phyloP scores from a whole-genome alignment of 2,888 invertebrate genomes.

The Harpalus rubripes region DNA sequence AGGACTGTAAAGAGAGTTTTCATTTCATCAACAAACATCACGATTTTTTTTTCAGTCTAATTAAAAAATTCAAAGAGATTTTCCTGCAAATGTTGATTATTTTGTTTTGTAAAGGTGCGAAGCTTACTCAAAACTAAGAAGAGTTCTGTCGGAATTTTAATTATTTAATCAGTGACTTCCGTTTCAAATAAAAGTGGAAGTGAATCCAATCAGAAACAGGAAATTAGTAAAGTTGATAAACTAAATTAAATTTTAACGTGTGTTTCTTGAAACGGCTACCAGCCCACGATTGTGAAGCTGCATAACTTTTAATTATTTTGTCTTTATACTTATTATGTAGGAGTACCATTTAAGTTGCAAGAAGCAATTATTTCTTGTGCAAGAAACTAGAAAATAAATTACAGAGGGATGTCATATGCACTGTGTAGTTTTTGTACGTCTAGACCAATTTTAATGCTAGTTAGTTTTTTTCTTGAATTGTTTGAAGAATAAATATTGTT shows the following conservation, averaged over 20 bases:
- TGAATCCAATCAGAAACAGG: conserved; percentile 39
- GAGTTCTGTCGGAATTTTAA: conserved; percentile 5
- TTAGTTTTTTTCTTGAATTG: neutral
- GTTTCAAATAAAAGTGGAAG: conserved; percentile 35
- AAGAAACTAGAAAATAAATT: neutral
- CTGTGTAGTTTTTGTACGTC: neutral
- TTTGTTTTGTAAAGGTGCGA: conserved; percentile 1
- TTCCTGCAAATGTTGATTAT: neutral
- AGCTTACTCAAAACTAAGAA: neutral
- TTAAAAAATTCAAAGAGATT: neutral
- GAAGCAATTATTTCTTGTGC: neutral
- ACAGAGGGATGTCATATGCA: neutral
- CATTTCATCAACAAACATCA: neutral
- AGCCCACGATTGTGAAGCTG: neutral
- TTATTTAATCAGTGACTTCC: conserved; percentile 44
- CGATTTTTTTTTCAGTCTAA: neutral
- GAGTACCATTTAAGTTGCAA: neutral
- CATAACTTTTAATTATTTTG: conserved; percentile 23
- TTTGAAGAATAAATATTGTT: neutral
- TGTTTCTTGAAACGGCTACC: conserved; percentile 24
- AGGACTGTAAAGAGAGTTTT: neutral
- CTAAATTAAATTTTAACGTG: conserved; percentile 51
- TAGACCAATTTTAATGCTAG: conserved; percentile 12
- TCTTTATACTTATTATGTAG: conserved; percentile 6
- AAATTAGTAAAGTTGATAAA: conserved; percentile 50